Evolutionary conservation across 2,888 invertebrate species (phyloP).

Genomic region (Stenchaetothrips biformis): DNA sequence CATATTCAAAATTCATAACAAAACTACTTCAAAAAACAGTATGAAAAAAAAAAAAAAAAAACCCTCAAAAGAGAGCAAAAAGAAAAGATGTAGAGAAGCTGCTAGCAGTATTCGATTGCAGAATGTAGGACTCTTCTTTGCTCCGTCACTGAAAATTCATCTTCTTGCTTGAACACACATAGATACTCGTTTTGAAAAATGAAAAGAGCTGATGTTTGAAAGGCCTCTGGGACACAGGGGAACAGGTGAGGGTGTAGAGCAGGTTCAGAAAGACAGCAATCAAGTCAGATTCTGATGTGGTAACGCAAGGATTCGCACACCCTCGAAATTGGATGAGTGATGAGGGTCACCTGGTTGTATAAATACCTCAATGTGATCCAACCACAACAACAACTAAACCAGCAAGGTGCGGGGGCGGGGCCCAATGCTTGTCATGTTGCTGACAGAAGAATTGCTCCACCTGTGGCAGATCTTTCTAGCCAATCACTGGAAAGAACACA

Average conservation of each 20-base stretch:
- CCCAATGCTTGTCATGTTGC: neutral
- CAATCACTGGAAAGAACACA: conserved; percentile 21
- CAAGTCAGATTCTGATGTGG: conserved; percentile 11
- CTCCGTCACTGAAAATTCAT: neutral
- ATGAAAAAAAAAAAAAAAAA: neutral
- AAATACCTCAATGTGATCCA: conserved; percentile 25
- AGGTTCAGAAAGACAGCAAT: neutral
- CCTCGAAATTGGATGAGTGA: conserved; percentile 12
- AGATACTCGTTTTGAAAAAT: neutral
- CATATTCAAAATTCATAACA: neutral
- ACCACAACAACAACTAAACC: conserved; percentile 19
- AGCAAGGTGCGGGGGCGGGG: conserved; percentile 15
- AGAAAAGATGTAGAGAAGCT: neutral
- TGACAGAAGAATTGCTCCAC: conserved; percentile 20
- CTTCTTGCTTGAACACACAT: neutral
- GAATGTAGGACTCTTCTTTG: neutral
- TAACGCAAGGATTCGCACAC: conserved; percentile 18
- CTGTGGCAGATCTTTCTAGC: conserved; percentile 7
- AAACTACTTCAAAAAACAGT: neutral
- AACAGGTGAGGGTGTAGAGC: conserved; percentile 13
- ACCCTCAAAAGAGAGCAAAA: neutral
- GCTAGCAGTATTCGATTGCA: neutral
- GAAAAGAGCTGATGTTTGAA: neutral
- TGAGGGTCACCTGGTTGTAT: conserved; percentile 23
- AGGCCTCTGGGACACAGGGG: neutral